Percentiles rank a stretch among this genome's conserved stretches.
These are phyloP conservation scores for Falco concolor DNA, from an alignment of 2,797 vertebrate species.

Conservation along the genomic window DNA sequence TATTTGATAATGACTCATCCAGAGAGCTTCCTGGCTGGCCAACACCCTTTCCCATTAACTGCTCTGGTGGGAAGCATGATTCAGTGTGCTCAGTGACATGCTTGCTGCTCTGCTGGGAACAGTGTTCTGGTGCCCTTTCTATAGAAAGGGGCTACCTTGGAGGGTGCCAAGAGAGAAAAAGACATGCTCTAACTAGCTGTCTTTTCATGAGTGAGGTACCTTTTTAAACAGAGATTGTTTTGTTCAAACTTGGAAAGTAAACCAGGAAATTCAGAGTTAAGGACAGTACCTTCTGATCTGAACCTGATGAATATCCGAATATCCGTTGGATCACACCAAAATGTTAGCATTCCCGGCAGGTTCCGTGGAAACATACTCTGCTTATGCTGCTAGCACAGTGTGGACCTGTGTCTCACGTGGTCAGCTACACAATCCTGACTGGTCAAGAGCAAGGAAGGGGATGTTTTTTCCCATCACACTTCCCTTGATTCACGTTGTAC, in stretches of 20 bases:
- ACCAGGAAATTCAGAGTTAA: not conserved
- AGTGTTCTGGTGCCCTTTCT: not conserved
- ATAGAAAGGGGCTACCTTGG: not conserved
- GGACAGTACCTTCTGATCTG: not conserved
- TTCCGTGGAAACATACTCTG: not conserved
- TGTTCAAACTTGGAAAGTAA: not conserved
- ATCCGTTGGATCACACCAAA: not conserved
- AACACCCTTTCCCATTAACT: not conserved
- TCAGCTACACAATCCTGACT: not conserved
- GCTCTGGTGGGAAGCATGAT: not conserved
- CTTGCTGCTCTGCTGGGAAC: not conserved
- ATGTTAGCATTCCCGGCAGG: fast-evolving
- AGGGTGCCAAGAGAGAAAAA: not conserved
- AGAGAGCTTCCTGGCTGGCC: not conserved
- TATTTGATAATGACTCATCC: constrained; percentile 11
- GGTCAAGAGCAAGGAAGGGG: not conserved
- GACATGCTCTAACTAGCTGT: not conserved
- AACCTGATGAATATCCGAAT: not conserved
- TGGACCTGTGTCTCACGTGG: no score
- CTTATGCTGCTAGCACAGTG: not conserved
- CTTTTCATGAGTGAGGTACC: not conserved
- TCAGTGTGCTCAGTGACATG: not conserved
- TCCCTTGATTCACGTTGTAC: not conserved
- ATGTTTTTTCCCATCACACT: not conserved
- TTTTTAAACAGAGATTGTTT: not conserved